Base-by-base conservation (phyloP, 1,140 invertebrate species). In the Dendroctonus valens region DNA sequence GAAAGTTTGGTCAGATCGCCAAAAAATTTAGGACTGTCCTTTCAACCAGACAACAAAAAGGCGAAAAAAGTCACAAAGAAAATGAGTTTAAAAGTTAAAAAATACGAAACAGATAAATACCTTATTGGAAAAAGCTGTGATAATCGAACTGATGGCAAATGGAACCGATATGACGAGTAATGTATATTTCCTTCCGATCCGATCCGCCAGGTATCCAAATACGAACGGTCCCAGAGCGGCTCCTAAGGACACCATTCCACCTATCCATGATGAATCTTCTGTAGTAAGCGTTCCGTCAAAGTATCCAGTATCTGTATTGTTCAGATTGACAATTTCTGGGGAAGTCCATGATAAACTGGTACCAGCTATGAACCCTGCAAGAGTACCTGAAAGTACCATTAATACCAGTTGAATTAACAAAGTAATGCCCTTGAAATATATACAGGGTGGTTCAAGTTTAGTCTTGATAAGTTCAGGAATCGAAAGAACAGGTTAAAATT, bases 161-260 rank as follows among this genome's bases (percentile, higher is more conserved):
- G 73, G 73, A 8, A 72, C 9, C 5, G 65, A 61, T 0, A 85
- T 81, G 2, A 84, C 70, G 8, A 82, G 69, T 0, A 82, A 66
- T 5, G 79, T 77, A 9, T 72, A 72, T 60, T 81, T 83, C 65
- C 83, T 71, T 3, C 82, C 82, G 38, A 81, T 73, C 7, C 72
- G 72, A 49, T 83, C 78, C 8, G 79, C 63, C 0, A 78, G 49
- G 42, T 73, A 70, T 7, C 79, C 80, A 37, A 79, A 79, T 5
- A 73, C 6, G 26, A 72, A 70, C 0, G 75, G 72, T 3, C 74
- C 74, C 12, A 73, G 64, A 5, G 92, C 81, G n/a, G 91, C 91
- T 11, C 92, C 93, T 12, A 95, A 73, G 0, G 91, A 84, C 54
- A 94, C 79, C 5, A 95, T 76, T 3, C 84, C 81, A n/a, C 5